Evolutionary conservation across 2,113 vertebrate species (phyloP).

Genomic region (Nothocercus nigrocapillus): DNA sequence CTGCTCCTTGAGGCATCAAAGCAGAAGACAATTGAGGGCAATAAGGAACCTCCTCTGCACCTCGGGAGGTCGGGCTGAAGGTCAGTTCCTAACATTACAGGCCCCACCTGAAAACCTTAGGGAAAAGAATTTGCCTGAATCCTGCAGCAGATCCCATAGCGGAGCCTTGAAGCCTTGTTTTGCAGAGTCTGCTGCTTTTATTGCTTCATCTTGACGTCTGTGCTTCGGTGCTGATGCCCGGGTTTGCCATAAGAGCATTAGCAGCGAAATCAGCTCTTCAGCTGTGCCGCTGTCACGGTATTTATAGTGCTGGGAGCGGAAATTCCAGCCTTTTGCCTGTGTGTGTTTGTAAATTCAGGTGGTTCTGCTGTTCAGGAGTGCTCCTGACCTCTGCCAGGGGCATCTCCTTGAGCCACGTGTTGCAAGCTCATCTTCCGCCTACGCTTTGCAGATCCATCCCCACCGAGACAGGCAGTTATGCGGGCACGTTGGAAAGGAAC

Average conservation of each 20-base stretch:
- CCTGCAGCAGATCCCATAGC: rapidly evolving
- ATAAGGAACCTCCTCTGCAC: rapidly evolving
- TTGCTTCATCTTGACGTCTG: background rate
- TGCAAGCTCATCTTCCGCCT: background rate
- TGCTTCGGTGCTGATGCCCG: rapidly evolving
- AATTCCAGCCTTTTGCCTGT: background rate
- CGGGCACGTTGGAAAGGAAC: background rate
- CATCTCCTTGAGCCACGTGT: conserved; percentile 13
- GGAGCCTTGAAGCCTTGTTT: background rate
- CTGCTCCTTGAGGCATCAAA: background rate
- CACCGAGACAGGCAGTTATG: conserved; percentile 2
- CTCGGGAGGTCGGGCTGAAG: background rate
- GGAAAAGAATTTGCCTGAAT: background rate
- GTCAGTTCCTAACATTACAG: rapidly evolving
- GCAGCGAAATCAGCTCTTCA: background rate
- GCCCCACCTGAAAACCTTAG: rapidly evolving
- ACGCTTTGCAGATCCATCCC: conserved; percentile 55
- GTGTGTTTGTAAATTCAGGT: background rate
- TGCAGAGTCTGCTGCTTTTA: background rate
- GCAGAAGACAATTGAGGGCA: rapidly evolving
- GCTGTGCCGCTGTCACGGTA: rapidly evolving
- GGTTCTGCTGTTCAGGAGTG: background rate
- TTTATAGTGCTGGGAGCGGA: background rate
- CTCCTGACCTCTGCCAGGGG: background rate
- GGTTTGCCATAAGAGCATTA: rapidly evolving